These are phyloP conservation scores for Nanorana parkeri DNA, from an alignment of 2,113 vertebrate genomes.

Conservation along the genomic window DNA sequence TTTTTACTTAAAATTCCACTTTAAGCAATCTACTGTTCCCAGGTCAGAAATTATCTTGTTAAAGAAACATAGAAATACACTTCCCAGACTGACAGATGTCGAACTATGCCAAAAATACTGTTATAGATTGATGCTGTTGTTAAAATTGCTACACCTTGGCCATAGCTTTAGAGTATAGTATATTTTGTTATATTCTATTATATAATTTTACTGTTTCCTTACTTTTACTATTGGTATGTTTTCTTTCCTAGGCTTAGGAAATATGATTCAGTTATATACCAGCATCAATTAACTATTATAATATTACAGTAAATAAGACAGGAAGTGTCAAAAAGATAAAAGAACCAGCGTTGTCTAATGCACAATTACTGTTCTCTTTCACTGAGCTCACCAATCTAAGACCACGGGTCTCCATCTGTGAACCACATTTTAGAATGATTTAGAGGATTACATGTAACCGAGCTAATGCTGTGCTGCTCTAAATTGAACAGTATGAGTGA, in stretches of 20 bases:
- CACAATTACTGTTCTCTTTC: constrained; percentile 14
- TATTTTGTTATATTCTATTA: neutral
- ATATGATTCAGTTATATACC: constrained; percentile 7
- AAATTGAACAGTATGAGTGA: constrained; percentile 6
- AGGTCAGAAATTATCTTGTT: too few species aligned
- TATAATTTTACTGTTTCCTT: neutral
- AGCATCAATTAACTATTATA: neutral
- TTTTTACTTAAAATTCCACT: neutral
- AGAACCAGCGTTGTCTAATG: constrained; percentile 14
- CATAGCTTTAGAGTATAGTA: neutral
- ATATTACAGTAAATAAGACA: constrained; percentile 33
- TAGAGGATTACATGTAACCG: constrained; percentile 17
- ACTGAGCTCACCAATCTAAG: neutral
- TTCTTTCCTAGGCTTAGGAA: neutral
- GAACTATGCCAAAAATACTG: too few species aligned
- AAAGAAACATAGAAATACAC: too few species aligned
- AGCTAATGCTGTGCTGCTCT: constrained; percentile 13
- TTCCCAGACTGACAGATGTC: too few species aligned
- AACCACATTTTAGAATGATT: neutral
- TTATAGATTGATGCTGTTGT: too few species aligned
- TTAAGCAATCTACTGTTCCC: neutral
- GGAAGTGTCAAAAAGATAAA: constrained; percentile 54
- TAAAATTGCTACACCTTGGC: too few species aligned
- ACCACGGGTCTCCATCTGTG: neutral
- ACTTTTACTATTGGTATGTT: neutral